Conservation (phyloP, 2,113 vertebrate genomes). For the Mesoclemmys tuberculata region DNA sequence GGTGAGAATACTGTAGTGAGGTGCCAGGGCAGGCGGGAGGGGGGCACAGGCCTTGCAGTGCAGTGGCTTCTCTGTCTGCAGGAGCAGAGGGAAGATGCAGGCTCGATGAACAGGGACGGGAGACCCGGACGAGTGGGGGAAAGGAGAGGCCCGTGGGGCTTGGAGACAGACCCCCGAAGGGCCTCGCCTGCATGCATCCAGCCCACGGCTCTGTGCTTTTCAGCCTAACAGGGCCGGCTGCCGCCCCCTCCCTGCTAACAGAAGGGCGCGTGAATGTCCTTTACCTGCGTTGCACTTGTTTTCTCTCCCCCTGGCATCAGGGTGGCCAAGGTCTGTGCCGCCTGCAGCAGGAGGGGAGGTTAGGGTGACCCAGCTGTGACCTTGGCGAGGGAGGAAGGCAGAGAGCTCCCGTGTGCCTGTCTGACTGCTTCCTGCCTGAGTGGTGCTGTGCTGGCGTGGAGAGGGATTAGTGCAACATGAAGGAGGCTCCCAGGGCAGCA, state of each 20-base stretch:
- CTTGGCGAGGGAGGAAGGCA: neutral
- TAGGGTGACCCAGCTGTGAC: neutral
- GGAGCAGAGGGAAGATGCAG: neutral
- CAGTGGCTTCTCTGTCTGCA: neutral
- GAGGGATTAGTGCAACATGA: neutral
- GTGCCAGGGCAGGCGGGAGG: neutral
- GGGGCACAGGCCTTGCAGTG: neutral
- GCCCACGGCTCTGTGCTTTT: neutral
- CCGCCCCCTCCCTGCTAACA: neutral
- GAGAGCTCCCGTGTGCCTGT: neutral
- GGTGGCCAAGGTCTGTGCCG: neutral
- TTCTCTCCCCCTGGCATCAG: neutral
- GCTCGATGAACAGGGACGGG: too few relatives aligned
- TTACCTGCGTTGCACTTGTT: neutral
- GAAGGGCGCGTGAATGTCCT: neutral
- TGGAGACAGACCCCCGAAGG: neutral
- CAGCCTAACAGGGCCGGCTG: too few relatives aligned
- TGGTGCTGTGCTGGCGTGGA: neutral
- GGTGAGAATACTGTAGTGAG: neutral
- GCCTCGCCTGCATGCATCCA: neutral
- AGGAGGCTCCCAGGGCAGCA: neutral
- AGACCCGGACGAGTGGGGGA: neutral
- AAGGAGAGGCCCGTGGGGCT: neutral
- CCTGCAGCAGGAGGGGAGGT: neutral
- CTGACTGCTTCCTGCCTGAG: neutral